Evolutionary conservation across 2,888 invertebrate genomes (phyloP).

Genomic region (Melipona beecheii): DNA sequence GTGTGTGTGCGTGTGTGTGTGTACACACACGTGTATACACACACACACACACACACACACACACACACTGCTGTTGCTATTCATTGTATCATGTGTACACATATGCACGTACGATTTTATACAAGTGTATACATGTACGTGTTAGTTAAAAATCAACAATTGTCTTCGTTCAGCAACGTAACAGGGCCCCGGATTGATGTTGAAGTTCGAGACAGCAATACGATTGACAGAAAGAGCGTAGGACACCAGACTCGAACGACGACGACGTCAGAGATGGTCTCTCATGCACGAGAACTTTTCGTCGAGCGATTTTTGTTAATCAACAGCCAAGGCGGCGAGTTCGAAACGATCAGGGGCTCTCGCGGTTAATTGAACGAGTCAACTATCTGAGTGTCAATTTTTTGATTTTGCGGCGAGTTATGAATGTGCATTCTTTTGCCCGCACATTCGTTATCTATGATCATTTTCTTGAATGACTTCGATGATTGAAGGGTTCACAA

Average conservation of each 20-base stretch:
- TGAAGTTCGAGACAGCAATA: conserved; percentile 17
- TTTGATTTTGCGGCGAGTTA: not conserved
- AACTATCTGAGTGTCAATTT: conserved; percentile 22
- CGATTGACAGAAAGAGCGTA: conserved; percentile 23
- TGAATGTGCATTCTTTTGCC: not conserved
- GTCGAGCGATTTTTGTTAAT: not conserved
- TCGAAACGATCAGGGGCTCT: conserved; percentile 1
- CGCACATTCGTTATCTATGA: not conserved
- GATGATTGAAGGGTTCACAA: too few relatives aligned
- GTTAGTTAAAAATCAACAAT: conserved; percentile 58
- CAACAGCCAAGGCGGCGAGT: not conserved
- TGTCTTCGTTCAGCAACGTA: conserved; percentile 72
- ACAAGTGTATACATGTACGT: not conserved
- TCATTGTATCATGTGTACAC: not conserved
- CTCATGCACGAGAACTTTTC: conserved; percentile 8
- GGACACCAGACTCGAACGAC: conserved; percentile 28
- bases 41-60: too few relatives aligned
- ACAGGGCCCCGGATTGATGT: conserved; percentile 67
- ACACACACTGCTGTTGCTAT: not conserved
- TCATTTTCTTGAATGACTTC: not conserved
- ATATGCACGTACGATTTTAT: not conserved
- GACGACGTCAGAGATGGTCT: conserved; percentile 54
- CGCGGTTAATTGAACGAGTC: conserved; percentile 40
- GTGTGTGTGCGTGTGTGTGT: too few relatives aligned
- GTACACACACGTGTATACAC: too few relatives aligned